Percentiles rank a stretch among this genome's conserved stretches.
phyloP scores from a whole-genome alignment of 2,113 vertebrate species.

The Boulengeromyrus knoepffleri region DNA sequence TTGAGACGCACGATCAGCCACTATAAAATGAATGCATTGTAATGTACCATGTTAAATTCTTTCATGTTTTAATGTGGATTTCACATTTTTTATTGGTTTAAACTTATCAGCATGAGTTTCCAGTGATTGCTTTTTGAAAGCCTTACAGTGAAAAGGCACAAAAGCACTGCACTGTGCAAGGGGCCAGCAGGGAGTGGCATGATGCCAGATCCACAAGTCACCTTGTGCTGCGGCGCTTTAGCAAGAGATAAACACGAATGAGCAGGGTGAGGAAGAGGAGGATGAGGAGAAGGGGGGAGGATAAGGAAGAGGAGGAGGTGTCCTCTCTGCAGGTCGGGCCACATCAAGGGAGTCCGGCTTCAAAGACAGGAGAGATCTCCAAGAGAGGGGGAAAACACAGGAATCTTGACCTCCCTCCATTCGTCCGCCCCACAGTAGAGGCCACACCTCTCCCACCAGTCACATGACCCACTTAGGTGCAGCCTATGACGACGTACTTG shows the following conservation, averaged over 20 bases:
- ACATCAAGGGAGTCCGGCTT: neutral
- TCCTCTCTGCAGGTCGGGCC: neutral
- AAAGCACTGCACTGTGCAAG: neutral
- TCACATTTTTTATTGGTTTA: neutral
- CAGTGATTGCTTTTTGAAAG: neutral
- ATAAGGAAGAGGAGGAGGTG: slow-evolving; percentile 16
- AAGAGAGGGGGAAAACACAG: neutral
- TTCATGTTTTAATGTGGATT: neutral
- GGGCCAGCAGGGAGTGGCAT: neutral
- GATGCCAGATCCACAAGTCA: neutral
- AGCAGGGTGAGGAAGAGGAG: slow-evolving; percentile 11
- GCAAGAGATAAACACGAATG: neutral
- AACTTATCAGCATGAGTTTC: neutral
- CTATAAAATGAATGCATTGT: neutral
- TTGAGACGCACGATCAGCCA: neutral
- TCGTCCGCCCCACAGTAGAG: neutral
- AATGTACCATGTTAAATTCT: neutral
- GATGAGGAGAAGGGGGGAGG: neutral
- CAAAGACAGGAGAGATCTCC: neutral
- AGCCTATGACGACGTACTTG: neutral
- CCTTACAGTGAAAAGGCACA: neutral
- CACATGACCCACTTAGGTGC: neutral
- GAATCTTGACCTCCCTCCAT: slow-evolving; percentile 9
- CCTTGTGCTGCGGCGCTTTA: neutral
- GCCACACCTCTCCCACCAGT: neutral